phyloP scores from a whole-genome alignment of 2,888 invertebrate genomes.

The Eilema caniola region DNA sequence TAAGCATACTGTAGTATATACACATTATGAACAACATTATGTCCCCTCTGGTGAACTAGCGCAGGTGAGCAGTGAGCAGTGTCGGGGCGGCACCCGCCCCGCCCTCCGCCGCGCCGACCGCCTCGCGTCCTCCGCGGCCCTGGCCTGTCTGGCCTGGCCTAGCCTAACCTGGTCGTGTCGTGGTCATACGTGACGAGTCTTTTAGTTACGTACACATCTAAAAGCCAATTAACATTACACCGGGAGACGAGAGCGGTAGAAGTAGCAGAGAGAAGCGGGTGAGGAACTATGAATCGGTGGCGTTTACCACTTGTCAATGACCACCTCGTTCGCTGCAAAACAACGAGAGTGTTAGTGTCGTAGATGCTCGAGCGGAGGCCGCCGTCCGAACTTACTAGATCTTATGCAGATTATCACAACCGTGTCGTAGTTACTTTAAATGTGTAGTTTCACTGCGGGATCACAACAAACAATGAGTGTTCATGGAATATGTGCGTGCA shows the following conservation, averaged over 20 bases:
- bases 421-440: conserved; percentile 79
- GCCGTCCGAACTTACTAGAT: conserved; percentile 81
- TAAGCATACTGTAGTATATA: conserved; percentile 86
- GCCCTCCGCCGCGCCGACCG: conserved; percentile 53
- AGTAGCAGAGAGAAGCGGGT: conserved; percentile 82
- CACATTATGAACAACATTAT: conserved; percentile 83
- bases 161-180: conserved; percentile 49
- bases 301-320: conserved; percentile 90
- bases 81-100: conserved; percentile 54
- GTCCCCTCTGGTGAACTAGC: conserved; percentile 80
- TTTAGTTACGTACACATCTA: conserved; percentile 63
- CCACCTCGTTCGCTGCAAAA: conserved; percentile 91
- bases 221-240: conserved; percentile 68
- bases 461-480: conserved; percentile 87
- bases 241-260: conserved; percentile 80
- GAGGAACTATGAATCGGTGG: conserved; percentile 84
- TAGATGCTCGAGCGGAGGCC: conserved; percentile 70
- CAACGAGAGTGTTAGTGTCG: conserved; percentile 80
- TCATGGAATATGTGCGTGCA: conserved; percentile 85
- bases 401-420: conserved; percentile 82
- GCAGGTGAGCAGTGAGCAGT: conserved; percentile 65
- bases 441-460: conserved; percentile 86
- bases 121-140: conserved; percentile 50
- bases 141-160: conserved; percentile 53
- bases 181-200: conserved; percentile 55